These are phyloP conservation scores for Lasiurus cinereus DNA, from an alignment of 2,113 vertebrate species.

Conservation along the genomic window DNA sequence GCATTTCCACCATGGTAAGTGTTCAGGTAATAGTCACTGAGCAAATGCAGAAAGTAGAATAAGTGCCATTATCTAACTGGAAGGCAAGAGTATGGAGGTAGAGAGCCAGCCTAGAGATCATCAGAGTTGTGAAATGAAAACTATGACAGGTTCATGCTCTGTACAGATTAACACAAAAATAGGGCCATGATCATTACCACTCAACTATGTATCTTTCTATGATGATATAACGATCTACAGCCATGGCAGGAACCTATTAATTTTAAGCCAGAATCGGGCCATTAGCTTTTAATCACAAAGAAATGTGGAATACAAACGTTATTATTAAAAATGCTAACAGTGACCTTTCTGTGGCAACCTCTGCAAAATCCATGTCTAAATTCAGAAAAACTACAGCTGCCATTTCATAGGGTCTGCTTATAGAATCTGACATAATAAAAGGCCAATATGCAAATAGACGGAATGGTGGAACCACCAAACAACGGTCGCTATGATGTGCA, in stretches of 20 bases:
- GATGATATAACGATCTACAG: background rate
- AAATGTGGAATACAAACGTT: background rate
- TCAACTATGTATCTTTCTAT: background rate
- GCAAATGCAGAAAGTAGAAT: background rate
- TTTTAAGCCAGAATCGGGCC: slow-evolving; percentile 2
- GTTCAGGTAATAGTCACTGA: background rate
- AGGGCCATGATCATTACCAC: background rate
- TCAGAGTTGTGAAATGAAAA: background rate
- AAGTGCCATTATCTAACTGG: background rate
- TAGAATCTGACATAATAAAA: background rate
- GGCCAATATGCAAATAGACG: no score
- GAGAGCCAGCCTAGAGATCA: background rate
- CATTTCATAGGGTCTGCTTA: background rate
- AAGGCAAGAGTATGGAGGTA: background rate
- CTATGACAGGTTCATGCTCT: background rate
- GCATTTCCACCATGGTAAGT: background rate
- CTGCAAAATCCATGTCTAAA: background rate
- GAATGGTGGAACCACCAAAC: no score
- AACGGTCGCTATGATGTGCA: fast-evolving
- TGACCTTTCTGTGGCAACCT: background rate
- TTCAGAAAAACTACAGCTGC: background rate
- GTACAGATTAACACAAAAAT: background rate
- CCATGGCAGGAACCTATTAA: slow-evolving; percentile 17
- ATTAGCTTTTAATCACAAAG: slow-evolving; percentile 27
- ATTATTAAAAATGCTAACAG: background rate